Base-by-base conservation (phyloP, 23 tunicate species). In the Halocynthia aurantium region DNA sequence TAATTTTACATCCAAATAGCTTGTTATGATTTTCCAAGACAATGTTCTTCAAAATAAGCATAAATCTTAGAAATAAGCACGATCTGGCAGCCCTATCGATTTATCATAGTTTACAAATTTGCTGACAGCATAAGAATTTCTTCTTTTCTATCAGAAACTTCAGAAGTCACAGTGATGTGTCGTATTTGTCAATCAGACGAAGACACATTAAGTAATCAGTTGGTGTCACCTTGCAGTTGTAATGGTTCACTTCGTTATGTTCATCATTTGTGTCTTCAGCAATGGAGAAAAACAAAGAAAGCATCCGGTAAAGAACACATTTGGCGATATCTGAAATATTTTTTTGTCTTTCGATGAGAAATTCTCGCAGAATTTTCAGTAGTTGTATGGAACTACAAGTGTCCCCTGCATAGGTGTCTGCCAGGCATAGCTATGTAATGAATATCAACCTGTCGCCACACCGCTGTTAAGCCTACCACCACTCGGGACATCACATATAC, bases 181-280 rank as follows among this genome's bases (percentile, higher is more conserved):
- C 85, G 96, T 6, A 89, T 89, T 52, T 89, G 96, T 54, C 96
- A 89, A 67, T 89, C 96, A 57, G 68, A 57, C n/a, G 96, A 89
- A 12, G 96, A 89, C 69, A 75, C 89, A 8, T 62, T 89, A 7
- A 31, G 57, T 13, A 89, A 89, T 76, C 96, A 89, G 76, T 89
- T 78, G 20, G 89, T 89, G 5, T 76, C 85, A 49, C 96, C 96
- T 6, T 89, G 96, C 60, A 76, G 76, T 51, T 89, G 96, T 62
- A 57, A 71, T 22, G 96, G 96, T 8, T 89, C 96, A 6, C 61
- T 84, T 64, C 82, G 70, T 52, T 89, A 77, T 62, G 96, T 89
- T 80, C 96, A 89, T 51, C 69, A 80, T 57, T 49, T 63, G 57
- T 89, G 96, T 75, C 55, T 89, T 12, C 79, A 87, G 67, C 85